These are phyloP conservation scores for Callyntrura guangdongensis DNA, from an alignment of 2,888 invertebrate genomes.

Conservation along the genomic window DNA sequence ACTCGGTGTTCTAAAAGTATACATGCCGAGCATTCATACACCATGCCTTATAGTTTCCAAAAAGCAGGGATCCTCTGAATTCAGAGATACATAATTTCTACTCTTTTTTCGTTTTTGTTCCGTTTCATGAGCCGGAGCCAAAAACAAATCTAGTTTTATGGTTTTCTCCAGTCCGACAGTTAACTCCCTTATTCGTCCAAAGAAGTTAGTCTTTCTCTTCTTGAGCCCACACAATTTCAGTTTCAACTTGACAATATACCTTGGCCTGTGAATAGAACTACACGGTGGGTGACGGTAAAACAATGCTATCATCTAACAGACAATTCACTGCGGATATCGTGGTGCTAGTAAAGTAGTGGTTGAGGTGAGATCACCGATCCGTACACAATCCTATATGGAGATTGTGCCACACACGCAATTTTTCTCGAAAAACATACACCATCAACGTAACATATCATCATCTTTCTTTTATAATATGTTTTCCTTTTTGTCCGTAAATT, in stretches of 20 bases:
- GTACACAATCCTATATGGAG: constrained; percentile 60
- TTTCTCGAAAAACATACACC: constrained; percentile 38
- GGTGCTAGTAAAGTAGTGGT: background rate
- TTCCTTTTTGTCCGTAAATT: background rate
- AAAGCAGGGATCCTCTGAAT: constrained; percentile 14
- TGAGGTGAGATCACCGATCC: constrained; percentile 65
- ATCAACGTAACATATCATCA: constrained; percentile 43
- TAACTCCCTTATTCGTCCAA: constrained; percentile 50
- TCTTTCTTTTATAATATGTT: background rate
- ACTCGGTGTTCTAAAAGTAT: background rate
- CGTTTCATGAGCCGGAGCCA: constrained; percentile 70
- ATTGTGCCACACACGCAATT: constrained; percentile 58
- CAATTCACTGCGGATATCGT: background rate
- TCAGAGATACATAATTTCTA: constrained; percentile 33
- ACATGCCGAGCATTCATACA: background rate
- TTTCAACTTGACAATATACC: background rate
- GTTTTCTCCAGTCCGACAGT: constrained; percentile 34
- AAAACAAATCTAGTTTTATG: constrained; percentile 76
- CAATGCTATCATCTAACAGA: constrained; percentile 30
- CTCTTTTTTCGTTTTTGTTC: constrained; percentile 55
- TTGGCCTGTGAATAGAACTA: background rate
- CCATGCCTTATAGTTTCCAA: background rate
- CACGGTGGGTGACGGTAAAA: constrained; percentile 5
- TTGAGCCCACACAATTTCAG: constrained; percentile 39
- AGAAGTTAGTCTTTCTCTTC: background rate